A percentile compares a stretch with the other conserved stretches of the same genome.
These are phyloP conservation scores for Phylloscopus whistleri DNA, from an alignment of 2,113 vertebrate species.

Conservation along the genomic window DNA sequence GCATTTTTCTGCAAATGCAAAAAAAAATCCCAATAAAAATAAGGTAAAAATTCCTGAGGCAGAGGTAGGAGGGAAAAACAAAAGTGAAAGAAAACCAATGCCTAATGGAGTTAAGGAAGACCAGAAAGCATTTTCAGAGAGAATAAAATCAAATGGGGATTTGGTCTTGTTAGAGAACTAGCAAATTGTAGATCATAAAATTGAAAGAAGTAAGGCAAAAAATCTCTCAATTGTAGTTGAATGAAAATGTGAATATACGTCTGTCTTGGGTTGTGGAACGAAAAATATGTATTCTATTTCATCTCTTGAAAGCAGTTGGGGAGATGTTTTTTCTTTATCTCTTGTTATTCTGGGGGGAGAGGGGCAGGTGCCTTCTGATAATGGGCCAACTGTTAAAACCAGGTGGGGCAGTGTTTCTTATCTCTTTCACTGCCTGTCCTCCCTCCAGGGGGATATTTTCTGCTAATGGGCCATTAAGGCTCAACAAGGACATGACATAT, in stretches of 20 bases:
- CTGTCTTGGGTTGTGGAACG: no score
- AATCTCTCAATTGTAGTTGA: background rate
- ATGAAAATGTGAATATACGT: background rate
- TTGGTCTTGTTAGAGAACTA: background rate
- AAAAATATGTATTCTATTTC: no score
- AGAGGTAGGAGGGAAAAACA: background rate
- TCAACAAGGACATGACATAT: no score
- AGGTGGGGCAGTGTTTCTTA: no score
- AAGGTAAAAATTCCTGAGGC: background rate
- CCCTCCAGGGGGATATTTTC: no score
- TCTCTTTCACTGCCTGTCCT: no score
- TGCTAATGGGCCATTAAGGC: no score
- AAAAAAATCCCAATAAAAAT: background rate
- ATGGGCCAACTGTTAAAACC: no score
- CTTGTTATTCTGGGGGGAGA: no score
- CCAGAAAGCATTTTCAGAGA: background rate
- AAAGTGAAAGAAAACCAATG: background rate
- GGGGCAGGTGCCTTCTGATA: no score
- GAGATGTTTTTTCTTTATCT: no score
- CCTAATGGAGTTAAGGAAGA: background rate
- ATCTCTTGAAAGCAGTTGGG: no score
- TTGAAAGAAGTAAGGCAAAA: background rate
- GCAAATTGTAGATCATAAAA: background rate
- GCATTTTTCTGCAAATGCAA: background rate
- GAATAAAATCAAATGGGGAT: background rate